Base-by-base conservation (phyloP, 2,797 vertebrate genomes). In the Distichodus sexfasciatus region DNA sequence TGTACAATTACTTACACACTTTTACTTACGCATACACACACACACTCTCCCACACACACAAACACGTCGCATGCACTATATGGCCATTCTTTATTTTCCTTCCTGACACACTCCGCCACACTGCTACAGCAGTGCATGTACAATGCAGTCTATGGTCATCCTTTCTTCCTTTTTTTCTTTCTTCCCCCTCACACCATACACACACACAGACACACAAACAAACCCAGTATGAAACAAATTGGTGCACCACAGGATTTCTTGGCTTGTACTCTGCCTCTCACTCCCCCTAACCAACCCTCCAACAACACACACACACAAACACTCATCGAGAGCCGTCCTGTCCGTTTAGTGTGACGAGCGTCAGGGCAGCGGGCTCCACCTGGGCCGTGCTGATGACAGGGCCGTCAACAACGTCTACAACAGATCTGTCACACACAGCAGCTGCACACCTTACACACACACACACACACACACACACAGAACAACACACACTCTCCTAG, bases 51-150 rank as follows among this genome's bases (percentile, higher is more conserved):
- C n/a, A n/a, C n/a, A n/a, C n/a, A n/a, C n/a, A n/a, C n/a, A n/a
- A n/a, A n/a, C n/a, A n/a, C n/a, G n/a, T n/a, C n/a, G n/a, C n/a
- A n/a, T n/a, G n/a, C n/a, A n/a, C n/a, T n/a, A n/a, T n/a, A n/a
- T n/a, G n/a, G 67, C 81, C 77, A 81, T 83, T 15, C 15, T 71
- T 23, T 55, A 11, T n/a, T 48, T 46, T 29, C 1, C 47, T 57
- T 57, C 19, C 47, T 64, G n/a, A n/a, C n/a, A n/a, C n/a, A n/a
- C n/a, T n/a, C n/a, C n/a, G n/a, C n/a, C n/a, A n/a, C n/a, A n/a
- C n/a, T n/a, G n/a, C n/a, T n/a, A n/a, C n/a, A n/a, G n/a, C n/a
- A n/a, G n/a, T n/a, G n/a, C n/a, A n/a, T n/a, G n/a, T n/a, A n/a
- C n/a, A n/a, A n/a, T n/a, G n/a, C n/a, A n/a, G n/a, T n/a, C n/a